These are phyloP conservation scores for Crax fasciolata DNA, from an alignment of 2,797 vertebrate species.

Conservation along the genomic window DNA sequence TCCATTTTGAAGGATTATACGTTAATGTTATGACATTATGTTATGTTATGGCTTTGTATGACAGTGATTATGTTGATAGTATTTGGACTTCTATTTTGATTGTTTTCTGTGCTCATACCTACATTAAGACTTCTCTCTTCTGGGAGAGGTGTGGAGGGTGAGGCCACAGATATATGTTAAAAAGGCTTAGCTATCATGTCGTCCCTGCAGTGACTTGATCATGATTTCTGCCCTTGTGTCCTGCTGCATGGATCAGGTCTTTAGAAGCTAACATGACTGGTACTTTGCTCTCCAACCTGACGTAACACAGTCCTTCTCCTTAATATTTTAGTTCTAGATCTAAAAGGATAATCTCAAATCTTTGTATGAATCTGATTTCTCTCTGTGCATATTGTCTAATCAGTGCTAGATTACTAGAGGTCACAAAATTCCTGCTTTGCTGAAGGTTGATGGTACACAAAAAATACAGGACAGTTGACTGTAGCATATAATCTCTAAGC, in stretches of 20 bases:
- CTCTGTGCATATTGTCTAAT: background rate
- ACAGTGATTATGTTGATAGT: background rate
- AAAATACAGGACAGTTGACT: background rate
- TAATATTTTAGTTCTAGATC: background rate
- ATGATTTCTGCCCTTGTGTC: background rate
- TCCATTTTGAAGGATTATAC: background rate
- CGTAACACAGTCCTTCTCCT: background rate
- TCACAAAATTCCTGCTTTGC: background rate
- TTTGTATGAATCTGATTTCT: background rate
- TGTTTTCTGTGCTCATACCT: background rate
- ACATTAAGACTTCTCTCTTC: background rate
- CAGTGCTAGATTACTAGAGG: background rate
- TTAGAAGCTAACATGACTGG: background rate
- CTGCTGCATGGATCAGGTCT: background rate
- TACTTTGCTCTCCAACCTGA: background rate
- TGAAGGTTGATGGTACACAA: background rate
- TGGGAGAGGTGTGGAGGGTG: background rate
- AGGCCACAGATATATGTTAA: background rate
- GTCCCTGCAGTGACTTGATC: background rate
- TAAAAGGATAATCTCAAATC: background rate
- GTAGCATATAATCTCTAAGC: background rate
- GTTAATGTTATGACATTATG: background rate
- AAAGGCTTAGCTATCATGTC: accelerated
- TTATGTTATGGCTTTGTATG: background rate
- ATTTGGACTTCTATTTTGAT: background rate